Base-by-base conservation (phyloP, 1,140 invertebrate species). In the Lethrus apterus region DNA sequence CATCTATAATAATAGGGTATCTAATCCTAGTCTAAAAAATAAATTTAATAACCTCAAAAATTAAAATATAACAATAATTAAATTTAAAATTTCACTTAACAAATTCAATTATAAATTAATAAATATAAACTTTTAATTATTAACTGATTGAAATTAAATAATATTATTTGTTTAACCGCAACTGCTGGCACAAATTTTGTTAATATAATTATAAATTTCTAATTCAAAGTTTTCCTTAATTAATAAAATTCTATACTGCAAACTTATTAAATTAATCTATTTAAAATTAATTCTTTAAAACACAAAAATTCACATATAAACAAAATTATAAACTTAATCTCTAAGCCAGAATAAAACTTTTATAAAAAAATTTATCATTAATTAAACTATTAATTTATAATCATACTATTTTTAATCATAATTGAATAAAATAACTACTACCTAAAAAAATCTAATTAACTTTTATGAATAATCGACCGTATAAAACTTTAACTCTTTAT, bases 1-100 rank as follows among this genome's bases (percentile, higher is more conserved):
- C 56, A 57, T 57, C 62, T 62, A 56, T 52, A 63, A 75, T 77
- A 77, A 75, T 73, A 71, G 74, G 71, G 77, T 79, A 79, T 79
- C 74, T 78, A 78, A 78, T 78, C 73, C 76, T 74, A 72, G 67
- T 76, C 67, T 74, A 63, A 56, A 51, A 50, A 46, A 56, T 59
- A 67, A 65, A 57, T 56, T 64, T 58, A 33, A 40, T 48, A 51
- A 58, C 40, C 53, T 63, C 56, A 59, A 52, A 54, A 63, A 46
- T 32, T 52, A 46, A 35, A 49, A 51, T 30, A 7, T 26, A 26
- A 26, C 23, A 7, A 7, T 26, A 26, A 7, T 63, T 64, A 59
- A 63, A 59, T 50, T 55, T 52, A 48, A 48, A 58, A 60, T 50
- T 48, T 50, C 54, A 58, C 49, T 46, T 52, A 53, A 50, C 42